Conservation (phyloP, 2,888 invertebrate genomes). For the Hofmannophila pseudospretella region DNA sequence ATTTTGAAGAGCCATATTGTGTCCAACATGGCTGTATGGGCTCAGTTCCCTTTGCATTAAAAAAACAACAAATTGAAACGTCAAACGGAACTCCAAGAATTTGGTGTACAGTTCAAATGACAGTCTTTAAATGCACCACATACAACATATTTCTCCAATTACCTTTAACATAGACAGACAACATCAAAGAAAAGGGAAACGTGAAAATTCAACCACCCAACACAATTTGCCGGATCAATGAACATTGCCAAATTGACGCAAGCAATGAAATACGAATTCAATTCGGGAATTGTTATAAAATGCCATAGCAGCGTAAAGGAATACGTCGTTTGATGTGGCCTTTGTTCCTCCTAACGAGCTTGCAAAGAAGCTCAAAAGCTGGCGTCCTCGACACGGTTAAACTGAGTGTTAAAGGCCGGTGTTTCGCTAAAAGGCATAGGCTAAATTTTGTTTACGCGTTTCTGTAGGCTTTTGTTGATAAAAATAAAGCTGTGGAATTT, state of each 20-base stretch:
- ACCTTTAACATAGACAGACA: too few relatives aligned
- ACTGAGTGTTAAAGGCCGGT: conserved; percentile 45
- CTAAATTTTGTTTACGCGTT: conserved; percentile 21
- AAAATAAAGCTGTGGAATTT: conserved; percentile 2
- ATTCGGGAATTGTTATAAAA: conserved; percentile 45
- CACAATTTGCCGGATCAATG: conserved; percentile 23
- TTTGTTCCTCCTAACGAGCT: conserved; percentile 63
- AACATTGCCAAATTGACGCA: conserved; percentile 36
- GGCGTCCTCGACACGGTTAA: conserved; percentile 27
- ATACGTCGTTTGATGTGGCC: conserved; percentile 56
- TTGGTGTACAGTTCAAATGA: too few relatives aligned
- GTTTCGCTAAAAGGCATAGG: conserved; percentile 37
- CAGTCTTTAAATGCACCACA: too few relatives aligned
- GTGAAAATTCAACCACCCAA: not conserved
- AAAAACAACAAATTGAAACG: too few relatives aligned
- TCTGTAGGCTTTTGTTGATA: conserved; percentile 4
- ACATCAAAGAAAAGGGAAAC: not conserved
- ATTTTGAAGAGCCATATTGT: too few relatives aligned
- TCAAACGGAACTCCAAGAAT: too few relatives aligned
- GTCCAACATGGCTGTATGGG: too few relatives aligned
- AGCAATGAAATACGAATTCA: conserved; percentile 45
- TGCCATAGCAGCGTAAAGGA: conserved; percentile 51
- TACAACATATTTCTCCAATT: too few relatives aligned
- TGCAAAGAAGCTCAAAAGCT: conserved; percentile 22
- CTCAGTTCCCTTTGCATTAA: too few relatives aligned